Conservation (phyloP, 2,113 vertebrate genomes). For the Sarotherodon lohbergeri region DNA sequence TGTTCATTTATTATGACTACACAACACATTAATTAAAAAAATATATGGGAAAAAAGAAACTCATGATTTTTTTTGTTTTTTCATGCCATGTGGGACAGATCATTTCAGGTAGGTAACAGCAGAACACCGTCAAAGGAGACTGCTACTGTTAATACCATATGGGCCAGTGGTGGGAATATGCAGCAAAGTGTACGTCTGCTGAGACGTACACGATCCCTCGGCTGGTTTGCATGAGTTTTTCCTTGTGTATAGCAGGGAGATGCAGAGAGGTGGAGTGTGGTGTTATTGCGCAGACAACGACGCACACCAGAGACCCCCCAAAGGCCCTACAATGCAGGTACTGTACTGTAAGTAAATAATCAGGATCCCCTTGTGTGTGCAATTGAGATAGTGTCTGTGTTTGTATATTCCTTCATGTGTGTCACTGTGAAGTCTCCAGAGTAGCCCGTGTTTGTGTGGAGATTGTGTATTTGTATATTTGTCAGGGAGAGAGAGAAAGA, state of each 20-base stretch:
- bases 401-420: slow-evolving; percentile 20
- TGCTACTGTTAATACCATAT: not conserved
- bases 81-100: not conserved
- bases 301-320: slow-evolving; percentile 39
- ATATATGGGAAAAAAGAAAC: not conserved
- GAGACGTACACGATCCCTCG: slow-evolving; percentile 23
- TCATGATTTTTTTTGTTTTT: not conserved
- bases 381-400: not conserved
- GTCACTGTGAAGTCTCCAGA: slow-evolving; percentile 37
- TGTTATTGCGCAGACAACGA: slow-evolving; percentile 39
- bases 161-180: slow-evolving; percentile 8
- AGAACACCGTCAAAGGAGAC: not conserved
- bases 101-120: not conserved
- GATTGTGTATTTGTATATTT: not conserved
- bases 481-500: not conserved
- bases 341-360: slow-evolving; percentile 57
- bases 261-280: not conserved
- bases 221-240: slow-evolving; percentile 14
- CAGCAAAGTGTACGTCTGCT: not conserved
- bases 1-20: not conserved
- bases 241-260: not conserved
- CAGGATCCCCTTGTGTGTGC: slow-evolving; percentile 18
- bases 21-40: not conserved
- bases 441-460: slow-evolving; percentile 23
- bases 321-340: slow-evolving; percentile 18